A percentile compares a stretch with the other conserved stretches of the same genome.
Conservation (phyloP, 2,888 invertebrate species). For the Actias luna region DNA sequence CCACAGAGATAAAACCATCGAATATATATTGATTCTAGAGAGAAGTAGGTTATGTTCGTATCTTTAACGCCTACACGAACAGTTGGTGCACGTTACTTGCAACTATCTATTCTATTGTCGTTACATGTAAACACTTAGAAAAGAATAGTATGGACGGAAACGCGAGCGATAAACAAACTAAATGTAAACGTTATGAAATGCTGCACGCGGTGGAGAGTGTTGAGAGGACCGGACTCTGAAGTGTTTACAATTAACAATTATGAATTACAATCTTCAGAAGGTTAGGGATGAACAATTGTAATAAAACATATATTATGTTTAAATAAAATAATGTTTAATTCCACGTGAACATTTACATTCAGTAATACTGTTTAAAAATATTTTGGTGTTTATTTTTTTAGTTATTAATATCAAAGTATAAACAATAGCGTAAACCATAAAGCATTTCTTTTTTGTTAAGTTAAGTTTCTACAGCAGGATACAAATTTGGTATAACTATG, state of each 20-base stretch:
- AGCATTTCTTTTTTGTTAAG: too few relatives aligned
- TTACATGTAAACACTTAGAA: constrained; percentile 62
- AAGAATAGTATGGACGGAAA: constrained; percentile 67
- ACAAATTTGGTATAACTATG: too few relatives aligned
- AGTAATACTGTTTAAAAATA: not conserved
- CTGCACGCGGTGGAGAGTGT: constrained; percentile 53
- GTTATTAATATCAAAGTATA: too few relatives aligned
- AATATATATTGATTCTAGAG: not conserved
- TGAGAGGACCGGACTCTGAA: constrained; percentile 16
- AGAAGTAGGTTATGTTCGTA: not conserved
- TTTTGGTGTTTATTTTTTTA: too few relatives aligned
- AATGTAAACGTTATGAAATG: constrained; percentile 70
- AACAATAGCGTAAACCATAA: too few relatives aligned
- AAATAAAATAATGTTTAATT: too few relatives aligned
- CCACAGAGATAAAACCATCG: not conserved
- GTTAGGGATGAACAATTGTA: not conserved
- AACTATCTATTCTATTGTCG: constrained; percentile 57
- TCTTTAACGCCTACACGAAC: constrained; percentile 37
- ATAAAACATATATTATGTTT: not conserved
- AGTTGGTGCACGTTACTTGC: constrained; percentile 60
- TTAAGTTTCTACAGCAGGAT: too few relatives aligned
- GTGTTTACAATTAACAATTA: constrained; percentile 20
- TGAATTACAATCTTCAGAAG: constrained; percentile 19
- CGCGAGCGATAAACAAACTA: constrained; percentile 58
- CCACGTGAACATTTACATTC: not conserved